Conservation (phyloP, 2,888 invertebrate species). For the Pammene aurita region DNA sequence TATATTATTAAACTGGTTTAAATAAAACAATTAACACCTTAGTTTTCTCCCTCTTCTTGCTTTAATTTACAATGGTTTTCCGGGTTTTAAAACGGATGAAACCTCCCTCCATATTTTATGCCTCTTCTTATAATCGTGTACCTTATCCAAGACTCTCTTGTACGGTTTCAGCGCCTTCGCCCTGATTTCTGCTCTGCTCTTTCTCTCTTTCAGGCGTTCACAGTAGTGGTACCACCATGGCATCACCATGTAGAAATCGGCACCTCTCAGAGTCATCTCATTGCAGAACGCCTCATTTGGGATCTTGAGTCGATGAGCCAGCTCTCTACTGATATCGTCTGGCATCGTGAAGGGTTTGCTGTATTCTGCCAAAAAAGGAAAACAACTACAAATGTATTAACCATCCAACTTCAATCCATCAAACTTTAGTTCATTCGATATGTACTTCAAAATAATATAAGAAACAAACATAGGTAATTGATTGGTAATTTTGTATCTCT, state of each 20-base stretch:
- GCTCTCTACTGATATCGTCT: conserved; percentile 4
- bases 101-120: background rate
- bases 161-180: conserved; percentile 44
- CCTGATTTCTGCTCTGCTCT: conserved; percentile 13
- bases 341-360: conserved; percentile 7
- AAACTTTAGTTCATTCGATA: too few species aligned
- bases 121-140: conserved; percentile 46
- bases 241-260: conserved; percentile 49
- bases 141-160: conserved; percentile 47
- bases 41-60: too few species aligned
- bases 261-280: conserved; percentile 47
- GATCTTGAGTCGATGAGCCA: conserved; percentile 46
- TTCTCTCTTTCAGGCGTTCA: conserved; percentile 48
- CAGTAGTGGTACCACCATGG: conserved; percentile 69
- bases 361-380: background rate
- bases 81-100: background rate
- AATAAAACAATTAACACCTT: too few species aligned
- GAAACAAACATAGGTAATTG: too few species aligned
- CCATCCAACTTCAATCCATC: too few species aligned
- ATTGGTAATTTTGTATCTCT: too few species aligned
- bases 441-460: too few species aligned
- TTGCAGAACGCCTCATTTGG: conserved; percentile 58
- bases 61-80: background rate
- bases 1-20: too few species aligned
- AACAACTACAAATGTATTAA: too few species aligned